Percentiles rank a stretch among this genome's conserved stretches.
Evolutionary conservation across 2,113 vertebrate species (phyloP).

Genomic region (Myiagra hebetior): DNA sequence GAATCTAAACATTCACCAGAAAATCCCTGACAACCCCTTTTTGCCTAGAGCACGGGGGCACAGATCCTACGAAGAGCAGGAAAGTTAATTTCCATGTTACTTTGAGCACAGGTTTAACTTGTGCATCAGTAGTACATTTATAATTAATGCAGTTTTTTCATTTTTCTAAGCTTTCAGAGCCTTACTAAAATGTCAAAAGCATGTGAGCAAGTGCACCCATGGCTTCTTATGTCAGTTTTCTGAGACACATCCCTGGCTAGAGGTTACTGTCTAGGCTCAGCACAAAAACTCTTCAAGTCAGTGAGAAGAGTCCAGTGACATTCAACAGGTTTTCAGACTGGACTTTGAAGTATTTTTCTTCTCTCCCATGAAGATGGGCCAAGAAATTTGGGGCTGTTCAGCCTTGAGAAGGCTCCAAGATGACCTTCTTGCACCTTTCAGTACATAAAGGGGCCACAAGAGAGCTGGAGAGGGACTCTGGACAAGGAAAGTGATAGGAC

Average conservation of each 20-base stretch:
- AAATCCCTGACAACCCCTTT: background rate
- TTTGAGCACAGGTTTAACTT: background rate
- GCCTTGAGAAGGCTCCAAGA: background rate
- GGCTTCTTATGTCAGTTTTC: background rate
- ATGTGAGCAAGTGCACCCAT: background rate
- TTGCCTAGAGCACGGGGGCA: background rate
- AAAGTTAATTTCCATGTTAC: background rate
- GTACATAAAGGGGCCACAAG: background rate
- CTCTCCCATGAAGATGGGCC: background rate
- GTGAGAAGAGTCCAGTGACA: background rate
- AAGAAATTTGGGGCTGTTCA: background rate
- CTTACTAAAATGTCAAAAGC: background rate
- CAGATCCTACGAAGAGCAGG: background rate
- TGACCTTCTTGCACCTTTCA: background rate
- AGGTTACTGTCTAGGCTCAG: background rate
- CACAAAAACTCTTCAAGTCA: background rate
- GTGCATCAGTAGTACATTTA: background rate
- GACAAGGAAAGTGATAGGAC: background rate
- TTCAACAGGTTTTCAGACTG: background rate
- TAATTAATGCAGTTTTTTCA: background rate
- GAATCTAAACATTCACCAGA: background rate
- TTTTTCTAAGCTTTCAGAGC: background rate
- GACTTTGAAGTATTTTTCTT: background rate
- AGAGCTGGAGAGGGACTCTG: background rate
- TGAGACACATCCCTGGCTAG: background rate